Evolutionary conservation across 2,797 vertebrate genomes (phyloP).

Genomic region (Gambusia yucatana): DNA sequence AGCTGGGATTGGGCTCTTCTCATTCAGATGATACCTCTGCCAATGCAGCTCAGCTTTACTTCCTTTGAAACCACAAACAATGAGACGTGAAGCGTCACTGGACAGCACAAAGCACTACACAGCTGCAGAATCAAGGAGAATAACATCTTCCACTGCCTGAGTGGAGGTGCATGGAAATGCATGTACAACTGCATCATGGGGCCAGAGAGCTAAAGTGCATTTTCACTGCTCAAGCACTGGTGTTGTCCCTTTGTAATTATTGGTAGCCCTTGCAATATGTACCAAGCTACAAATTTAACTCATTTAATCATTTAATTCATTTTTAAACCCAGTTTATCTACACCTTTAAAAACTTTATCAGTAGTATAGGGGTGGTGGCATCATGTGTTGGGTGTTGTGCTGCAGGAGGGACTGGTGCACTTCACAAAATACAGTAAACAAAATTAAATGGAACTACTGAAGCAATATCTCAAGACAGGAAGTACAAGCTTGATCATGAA

Average conservation of each 20-base stretch:
- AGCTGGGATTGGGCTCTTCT: neutral
- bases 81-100: neutral
- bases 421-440: neutral
- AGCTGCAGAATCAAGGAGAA: neutral
- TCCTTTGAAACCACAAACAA: neutral
- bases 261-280: neutral
- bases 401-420: neutral
- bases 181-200: neutral
- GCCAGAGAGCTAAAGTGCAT: neutral
- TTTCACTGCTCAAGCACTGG: neutral
- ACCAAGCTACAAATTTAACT: too few species aligned
- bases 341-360: too few species aligned
- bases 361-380: neutral
- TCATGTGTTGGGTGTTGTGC: neutral
- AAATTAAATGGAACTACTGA: neutral
- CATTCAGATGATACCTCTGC: neutral
- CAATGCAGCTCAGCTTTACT: neutral
- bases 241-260: neutral
- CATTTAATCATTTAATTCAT: too few species aligned
- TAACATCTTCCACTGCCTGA: neutral
- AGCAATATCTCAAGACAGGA: neutral
- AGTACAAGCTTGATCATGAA: neutral
- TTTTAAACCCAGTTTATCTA: neutral
- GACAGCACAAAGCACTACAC: neutral
- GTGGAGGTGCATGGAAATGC: neutral